Base-by-base conservation (phyloP, 2,797 vertebrate genomes). In the Brachyalestes nurse region DNA sequence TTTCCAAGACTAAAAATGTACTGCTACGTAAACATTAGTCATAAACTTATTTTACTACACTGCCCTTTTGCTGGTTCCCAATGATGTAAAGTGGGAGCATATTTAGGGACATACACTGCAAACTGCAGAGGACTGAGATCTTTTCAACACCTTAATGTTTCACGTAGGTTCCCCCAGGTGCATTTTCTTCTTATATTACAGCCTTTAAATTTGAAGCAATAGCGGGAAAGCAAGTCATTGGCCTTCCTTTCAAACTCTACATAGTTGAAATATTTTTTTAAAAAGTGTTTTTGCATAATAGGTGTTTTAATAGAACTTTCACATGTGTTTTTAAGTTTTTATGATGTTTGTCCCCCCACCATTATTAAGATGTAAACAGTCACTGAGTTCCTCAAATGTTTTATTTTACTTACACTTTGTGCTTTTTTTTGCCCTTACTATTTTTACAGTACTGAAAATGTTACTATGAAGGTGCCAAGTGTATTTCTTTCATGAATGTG, bases 231-330 rank as follows among this genome's bases (percentile, higher is more conserved):
- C 57, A 51, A 13, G 4, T 58, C n/a, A 2, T 12, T 1, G 21
- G 57, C 57, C 4, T 60, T 14, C 21, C 5, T 34, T 28, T 17
- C 16, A 62, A 34, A 6, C 23, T 0, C 5, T 25, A 14, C 60
- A 1, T 10, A 62, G 25, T 5, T 62, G 25, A 62, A 62, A 34
- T 1, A 1, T 16, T 42, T 42, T 3, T 42, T 45, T 45, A 51
- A 51, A 51, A 12, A 13, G 25, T 16, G 3, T 60, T 58, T 21
- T 62, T 62, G 1, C 1, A 16, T 34, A 4, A 25, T 25, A 70
- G 23, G 17, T 55, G 25, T 2, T 40, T 67, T 81, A 42, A 69
- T 61, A 74, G 72, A 65, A 75, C 62, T 51, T 34, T 80, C 61
- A 12, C 23, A 49, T 14, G n/a, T 17, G 16, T 23, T 70, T 23